Percentiles rank a stretch among this genome's conserved stretches.
These are phyloP conservation scores for Phragmatobia fuliginosa DNA, from an alignment of 2,888 invertebrate species.

Conservation along the genomic window DNA sequence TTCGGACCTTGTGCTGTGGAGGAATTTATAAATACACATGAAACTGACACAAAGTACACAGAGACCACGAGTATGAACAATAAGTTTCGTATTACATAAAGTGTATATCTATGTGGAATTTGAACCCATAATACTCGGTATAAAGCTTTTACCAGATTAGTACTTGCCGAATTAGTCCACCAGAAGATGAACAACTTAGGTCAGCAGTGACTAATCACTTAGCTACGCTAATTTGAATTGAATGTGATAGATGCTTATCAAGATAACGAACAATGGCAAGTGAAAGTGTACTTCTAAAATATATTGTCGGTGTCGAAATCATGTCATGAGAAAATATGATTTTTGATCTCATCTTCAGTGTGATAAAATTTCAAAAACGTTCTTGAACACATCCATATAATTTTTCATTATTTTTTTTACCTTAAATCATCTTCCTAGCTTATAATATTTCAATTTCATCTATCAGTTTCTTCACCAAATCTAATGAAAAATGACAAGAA, in stretches of 20 bases:
- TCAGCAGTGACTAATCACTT: slow-evolving; percentile 15
- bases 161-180: neutral
- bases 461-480: no score
- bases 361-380: neutral
- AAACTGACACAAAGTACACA: no score
- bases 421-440: no score
- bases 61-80: no score
- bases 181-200: neutral
- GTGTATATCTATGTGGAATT: no score
- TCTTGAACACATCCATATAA: neutral
- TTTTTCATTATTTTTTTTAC: no score
- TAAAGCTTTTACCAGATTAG: neutral
- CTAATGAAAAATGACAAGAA: no score
- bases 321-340: neutral
- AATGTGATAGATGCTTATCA: slow-evolving; percentile 13
- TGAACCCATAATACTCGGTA: no score
- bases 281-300: slow-evolving; percentile 6
- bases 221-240: slow-evolving; percentile 18
- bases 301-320: neutral
- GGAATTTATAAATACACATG: no score
- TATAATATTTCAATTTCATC: no score
- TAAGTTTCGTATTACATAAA: no score
- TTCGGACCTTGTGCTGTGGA: no score
- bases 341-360: neutral
- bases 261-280: slow-evolving; percentile 9